These are phyloP conservation scores for Acarapis woodi DNA, from an alignment of 1,140 invertebrate genomes.

Conservation along the genomic window DNA sequence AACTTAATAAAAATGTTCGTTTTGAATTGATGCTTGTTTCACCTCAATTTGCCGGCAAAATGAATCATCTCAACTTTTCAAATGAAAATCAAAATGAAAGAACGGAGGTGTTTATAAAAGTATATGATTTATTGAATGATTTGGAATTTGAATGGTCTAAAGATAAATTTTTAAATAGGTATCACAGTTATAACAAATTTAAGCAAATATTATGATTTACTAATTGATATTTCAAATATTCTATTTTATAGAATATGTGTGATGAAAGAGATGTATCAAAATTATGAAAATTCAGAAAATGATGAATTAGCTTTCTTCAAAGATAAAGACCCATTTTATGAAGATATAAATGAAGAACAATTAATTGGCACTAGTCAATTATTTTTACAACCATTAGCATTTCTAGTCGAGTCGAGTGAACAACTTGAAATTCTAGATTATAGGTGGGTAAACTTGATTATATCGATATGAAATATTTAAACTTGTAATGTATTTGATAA, in stretches of 20 bases:
- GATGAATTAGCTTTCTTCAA: constrained; percentile 16
- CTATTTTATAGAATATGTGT: constrained; percentile 26
- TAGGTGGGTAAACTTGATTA: too few species aligned
- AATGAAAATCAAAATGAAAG: constrained; percentile 18
- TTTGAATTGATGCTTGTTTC: constrained; percentile 29
- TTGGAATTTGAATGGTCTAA: constrained; percentile 27
- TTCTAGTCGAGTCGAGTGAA: constrained; percentile 25
- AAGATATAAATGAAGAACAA: constrained; percentile 24
- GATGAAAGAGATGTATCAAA: constrained; percentile 32
- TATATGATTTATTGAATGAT: constrained; percentile 24
- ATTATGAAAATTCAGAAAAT: constrained; percentile 24
- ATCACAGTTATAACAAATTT: too few species aligned
- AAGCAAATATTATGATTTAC: too few species aligned
- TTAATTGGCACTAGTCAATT: constrained; percentile 27
- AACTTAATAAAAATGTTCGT: constrained; percentile 25
- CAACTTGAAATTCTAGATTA: constrained; percentile 24
- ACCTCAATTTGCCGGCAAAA: constrained; percentile 25
- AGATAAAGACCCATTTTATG: constrained; percentile 29
- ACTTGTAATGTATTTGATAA: too few species aligned
- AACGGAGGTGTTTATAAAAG: constrained; percentile 25
- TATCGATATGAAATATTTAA: too few species aligned
- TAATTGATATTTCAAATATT: too few species aligned
- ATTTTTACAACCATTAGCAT: constrained; percentile 25
- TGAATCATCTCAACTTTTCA: too few species aligned
- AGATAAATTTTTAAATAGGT: constrained; percentile 26